Evolutionary conservation across 2,888 invertebrate species (phyloP).

Genomic region (Rhogogaster chlorosoma): DNA sequence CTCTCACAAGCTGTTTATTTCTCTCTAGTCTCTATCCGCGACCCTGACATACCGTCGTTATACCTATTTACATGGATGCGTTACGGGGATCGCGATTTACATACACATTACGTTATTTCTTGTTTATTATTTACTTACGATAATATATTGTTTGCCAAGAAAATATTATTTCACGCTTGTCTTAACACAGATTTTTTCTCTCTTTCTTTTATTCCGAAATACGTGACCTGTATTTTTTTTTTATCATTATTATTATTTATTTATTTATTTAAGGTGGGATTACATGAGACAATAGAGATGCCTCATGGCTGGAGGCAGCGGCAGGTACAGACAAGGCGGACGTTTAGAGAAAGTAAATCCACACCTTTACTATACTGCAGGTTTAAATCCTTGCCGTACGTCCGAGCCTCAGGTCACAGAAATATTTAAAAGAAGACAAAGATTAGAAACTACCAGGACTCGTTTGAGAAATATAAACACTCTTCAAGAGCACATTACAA

Average conservation of each 20-base stretch:
- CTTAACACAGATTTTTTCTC: neutral
- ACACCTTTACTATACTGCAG: conserved; percentile 64
- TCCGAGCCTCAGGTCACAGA: conserved; percentile 62
- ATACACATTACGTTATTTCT: neutral
- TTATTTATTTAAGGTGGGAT: conserved; percentile 65
- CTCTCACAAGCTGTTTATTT: neutral
- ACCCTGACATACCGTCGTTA: neutral
- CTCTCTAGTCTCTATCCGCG: neutral
- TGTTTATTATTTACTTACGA: neutral
- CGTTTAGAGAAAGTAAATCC: conserved; percentile 70
- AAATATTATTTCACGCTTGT: neutral
- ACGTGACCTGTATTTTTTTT: neutral
- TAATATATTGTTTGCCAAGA: neutral
- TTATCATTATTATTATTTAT: too few relatives aligned
- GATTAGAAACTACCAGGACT: conserved; percentile 64
- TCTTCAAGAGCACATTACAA: conserved; percentile 69
- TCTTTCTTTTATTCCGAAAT: neutral
- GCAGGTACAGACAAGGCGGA: conserved; percentile 70
- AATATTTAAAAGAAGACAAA: conserved; percentile 66
- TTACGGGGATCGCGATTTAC: neutral
- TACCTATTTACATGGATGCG: neutral
- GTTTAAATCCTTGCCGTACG: conserved; percentile 60
- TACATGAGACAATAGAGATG: conserved; percentile 73
- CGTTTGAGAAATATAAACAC: conserved; percentile 63
- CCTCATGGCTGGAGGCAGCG: conserved; percentile 75